phyloP scores from a whole-genome alignment of 2,888 invertebrate species.

The Brachyptera risi region DNA sequence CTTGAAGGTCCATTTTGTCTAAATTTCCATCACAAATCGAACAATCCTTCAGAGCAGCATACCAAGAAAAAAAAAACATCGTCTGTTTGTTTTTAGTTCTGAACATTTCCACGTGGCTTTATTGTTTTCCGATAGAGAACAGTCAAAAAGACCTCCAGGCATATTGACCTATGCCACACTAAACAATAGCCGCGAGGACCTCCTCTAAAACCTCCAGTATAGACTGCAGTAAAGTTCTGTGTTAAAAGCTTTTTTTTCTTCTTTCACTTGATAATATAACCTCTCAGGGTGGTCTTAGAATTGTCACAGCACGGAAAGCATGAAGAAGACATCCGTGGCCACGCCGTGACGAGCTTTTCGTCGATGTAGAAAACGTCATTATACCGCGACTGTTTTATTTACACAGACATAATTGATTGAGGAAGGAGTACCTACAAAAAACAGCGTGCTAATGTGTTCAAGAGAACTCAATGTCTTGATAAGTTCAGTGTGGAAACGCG shows the following conservation, averaged over 20 bases:
- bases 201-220: background rate
- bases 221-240: background rate
- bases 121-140: conserved; percentile 14
- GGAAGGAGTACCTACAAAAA: background rate
- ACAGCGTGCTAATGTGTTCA: conserved; percentile 4
- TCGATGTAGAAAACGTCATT: background rate
- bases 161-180: conserved; percentile 9
- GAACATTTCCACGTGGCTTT: conserved; percentile 14
- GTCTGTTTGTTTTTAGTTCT: conserved; percentile 12
- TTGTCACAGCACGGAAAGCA: conserved; percentile 12
- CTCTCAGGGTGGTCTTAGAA: conserved; percentile 13
- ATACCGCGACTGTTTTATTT: background rate
- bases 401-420: conserved; percentile 5
- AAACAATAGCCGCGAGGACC: background rate
- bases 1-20: conserved; percentile 8
- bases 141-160: conserved; percentile 1
- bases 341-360: background rate
- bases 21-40: conserved; percentile 22
- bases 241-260: conserved; percentile 2
- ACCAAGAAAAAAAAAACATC: background rate
- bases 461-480: background rate
- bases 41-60: background rate
- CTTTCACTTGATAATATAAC: background rate
- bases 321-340: too few species aligned
- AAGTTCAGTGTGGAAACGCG: too few species aligned